Evolutionary conservation across 2,888 invertebrate species (phyloP).

Genomic region (Spisula solida): DNA sequence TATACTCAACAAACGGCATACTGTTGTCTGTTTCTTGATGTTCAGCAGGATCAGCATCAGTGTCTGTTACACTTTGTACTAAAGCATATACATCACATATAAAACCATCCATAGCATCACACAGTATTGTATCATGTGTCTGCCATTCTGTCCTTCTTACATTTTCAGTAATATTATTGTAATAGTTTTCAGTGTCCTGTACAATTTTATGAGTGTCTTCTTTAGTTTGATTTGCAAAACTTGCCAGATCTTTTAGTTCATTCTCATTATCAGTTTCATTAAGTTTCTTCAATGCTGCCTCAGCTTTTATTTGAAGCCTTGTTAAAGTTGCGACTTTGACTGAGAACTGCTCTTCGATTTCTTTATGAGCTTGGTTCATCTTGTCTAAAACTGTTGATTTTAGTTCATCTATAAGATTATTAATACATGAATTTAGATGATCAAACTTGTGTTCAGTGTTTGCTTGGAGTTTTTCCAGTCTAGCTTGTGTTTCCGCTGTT

Average conservation of each 20-base stretch:
- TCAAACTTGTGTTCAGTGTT: background rate
- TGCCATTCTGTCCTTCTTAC: background rate
- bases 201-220: slow-evolving; percentile 1
- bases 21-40: background rate
- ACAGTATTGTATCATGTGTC: background rate
- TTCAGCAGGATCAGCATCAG: background rate
- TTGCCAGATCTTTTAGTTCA: background rate
- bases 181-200: slow-evolving; percentile 8
- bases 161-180: background rate
- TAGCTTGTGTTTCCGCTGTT: background rate
- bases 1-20: too few relatives aligned
- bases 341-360: background rate
- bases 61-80: background rate
- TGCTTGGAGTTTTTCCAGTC: background rate
- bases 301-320: slow-evolving; percentile 4
- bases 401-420: background rate
- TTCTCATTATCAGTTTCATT: background rate
- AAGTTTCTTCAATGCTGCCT: background rate
- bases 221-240: background rate
- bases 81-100: slow-evolving; percentile 36
- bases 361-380: background rate
- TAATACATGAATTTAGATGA: background rate
- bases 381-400: background rate
- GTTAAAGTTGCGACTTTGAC: background rate
- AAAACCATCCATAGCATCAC: slow-evolving; percentile 38